Evolutionary conservation across 2,797 vertebrate species (phyloP), one percentile per base, ranked within the genome.

Genomic region (Siniperca undulata): DNA sequence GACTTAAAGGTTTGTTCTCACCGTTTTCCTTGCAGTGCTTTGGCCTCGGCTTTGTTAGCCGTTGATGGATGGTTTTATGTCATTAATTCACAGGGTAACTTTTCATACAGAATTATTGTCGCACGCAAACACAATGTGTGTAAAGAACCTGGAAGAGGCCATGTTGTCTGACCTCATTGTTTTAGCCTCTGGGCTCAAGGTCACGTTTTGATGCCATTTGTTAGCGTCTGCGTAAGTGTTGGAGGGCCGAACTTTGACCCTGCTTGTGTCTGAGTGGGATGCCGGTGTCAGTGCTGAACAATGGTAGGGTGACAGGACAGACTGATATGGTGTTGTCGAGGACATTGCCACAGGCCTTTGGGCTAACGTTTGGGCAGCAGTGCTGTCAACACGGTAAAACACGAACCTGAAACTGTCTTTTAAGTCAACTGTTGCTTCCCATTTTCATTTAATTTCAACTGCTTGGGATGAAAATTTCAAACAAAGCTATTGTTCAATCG

Each of bases 231-330:
- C 36, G 20, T 74, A 46, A 86, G 85, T 88, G 89, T 81, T 52
- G 62, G 65, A 74, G 86, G 87, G 81, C 81, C 59, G 90, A 92
- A 56, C 92, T 94, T 73, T 94, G 91, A 94, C 93, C 92, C 86
- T 20, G 36, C 80, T 87, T 81, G 77, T 91, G 89, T 92, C 80
- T 70, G 86, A 53, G 89, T 81, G 70, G 88, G 93, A 80, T 86
- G 86, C 86, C 66, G 86, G 88, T 92, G 92, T 93, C 90, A 91
- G 73, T 0, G 42, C 7, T 12, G 81, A 90, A 95, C 93, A 94
- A 93, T 87, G 82, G 81, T 22, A 0, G 70, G 73, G 75, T 83
- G 90, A 92, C 86, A 64, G 81, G 44, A 74, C 56, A 78, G 71
- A 80, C 88, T 76, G 88, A 91, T 88, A 76, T 3, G 77, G 48